Percentiles rank a stretch among this genome's conserved stretches.
These are phyloP conservation scores for Caretta caretta DNA, from an alignment of 2,113 vertebrate species.

Conservation along the genomic window DNA sequence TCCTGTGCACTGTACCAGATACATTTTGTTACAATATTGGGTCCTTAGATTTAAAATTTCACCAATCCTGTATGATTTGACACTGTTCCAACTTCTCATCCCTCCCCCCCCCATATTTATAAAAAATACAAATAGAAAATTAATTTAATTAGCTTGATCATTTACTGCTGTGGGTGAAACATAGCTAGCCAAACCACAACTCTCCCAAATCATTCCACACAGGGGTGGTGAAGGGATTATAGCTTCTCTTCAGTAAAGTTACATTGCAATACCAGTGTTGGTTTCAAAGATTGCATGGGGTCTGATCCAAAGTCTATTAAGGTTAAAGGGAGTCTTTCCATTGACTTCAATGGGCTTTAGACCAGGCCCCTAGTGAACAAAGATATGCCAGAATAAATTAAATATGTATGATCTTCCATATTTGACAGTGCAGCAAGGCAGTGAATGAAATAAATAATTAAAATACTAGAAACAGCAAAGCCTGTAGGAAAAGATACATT, in stretches of 20 bases:
- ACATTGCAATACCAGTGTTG: neutral
- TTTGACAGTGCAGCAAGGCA: neutral
- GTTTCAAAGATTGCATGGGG: neutral
- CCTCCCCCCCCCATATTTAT: neutral
- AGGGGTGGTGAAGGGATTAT: neutral
- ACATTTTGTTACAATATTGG: neutral
- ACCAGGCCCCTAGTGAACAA: neutral
- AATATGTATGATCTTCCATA: neutral
- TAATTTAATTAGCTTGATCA: neutral
- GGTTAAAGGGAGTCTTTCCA: neutral
- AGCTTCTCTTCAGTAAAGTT: neutral
- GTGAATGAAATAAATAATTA: neutral
- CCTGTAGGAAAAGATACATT: neutral
- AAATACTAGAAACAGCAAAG: neutral
- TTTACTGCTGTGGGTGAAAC: neutral
- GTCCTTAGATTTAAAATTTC: neutral
- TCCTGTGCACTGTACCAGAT: neutral
- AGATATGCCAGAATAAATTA: neutral
- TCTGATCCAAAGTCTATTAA: neutral
- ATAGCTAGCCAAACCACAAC: neutral
- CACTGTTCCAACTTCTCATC: neutral
- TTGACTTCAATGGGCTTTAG: neutral
- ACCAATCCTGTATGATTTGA: neutral
- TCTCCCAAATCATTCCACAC: neutral
- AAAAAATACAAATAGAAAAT: neutral